Evolutionary conservation across 2,113 vertebrate species (phyloP), one percentile per base, ranked within the genome.

Genomic region (Marcusenius ussheri): DNA sequence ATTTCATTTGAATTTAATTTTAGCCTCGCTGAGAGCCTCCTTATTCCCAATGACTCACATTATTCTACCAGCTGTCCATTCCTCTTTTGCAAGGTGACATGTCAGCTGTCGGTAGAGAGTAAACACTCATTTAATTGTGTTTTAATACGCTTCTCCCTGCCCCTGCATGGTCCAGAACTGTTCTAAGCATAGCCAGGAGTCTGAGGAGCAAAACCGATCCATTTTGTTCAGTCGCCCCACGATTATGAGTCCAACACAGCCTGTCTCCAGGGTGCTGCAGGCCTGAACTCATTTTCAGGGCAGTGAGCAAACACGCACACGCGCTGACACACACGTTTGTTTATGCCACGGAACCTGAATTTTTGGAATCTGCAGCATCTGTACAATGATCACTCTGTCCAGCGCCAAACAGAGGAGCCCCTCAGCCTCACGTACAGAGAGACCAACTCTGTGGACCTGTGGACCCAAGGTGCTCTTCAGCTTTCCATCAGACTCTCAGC

Each of bases 301-400:
- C 31, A 13, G 66, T 13, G 27, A 35, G 4, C 74, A 80, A 80
- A 80, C 35, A 80, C 74, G 19, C 17, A 7, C 35, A 0, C 70
- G 19, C 49, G 2, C 27, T 17, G 1, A 13, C 27, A 45, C 3
- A 56, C 74, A 53, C 24, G 3, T 5, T 1, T 45, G 35, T 80
- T 39, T 53, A 91, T 74, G 83, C 89, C 92, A n/a, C 91, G 83
- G 11, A 80, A 42, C 74, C 47, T 80, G 27, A 11, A 51, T 50
- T 19, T 45, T 24, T 39, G 11, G 27, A 8, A 88, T 46, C 89
- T 90, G 86, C 80, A 91, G 47, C 49, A 21, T 47, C 47, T 53
- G 53, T 47, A 94, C 93, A 95, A 92, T 94, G 93, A 91, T 35
- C 83, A 39, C 94, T 95, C 90, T 95, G 94, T 95, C 93, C 88